A percentile compares a stretch with the other conserved stretches of the same genome.
phyloP scores from a whole-genome alignment of 2,797 vertebrate genomes.

The Danio kyathit region DNA sequence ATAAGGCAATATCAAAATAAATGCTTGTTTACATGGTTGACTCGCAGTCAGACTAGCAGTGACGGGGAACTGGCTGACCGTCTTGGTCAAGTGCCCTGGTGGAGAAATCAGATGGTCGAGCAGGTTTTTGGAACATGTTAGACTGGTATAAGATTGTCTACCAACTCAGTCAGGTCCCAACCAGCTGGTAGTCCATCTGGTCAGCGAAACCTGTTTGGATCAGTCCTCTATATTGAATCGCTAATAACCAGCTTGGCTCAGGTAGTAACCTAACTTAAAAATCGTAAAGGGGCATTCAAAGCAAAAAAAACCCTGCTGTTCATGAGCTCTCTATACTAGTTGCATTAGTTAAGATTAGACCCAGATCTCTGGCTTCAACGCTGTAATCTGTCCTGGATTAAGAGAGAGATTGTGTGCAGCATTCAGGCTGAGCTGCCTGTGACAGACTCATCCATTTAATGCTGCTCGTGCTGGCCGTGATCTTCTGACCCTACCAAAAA shows the following conservation, averaged over 20 bases:
- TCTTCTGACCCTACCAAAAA: constrained; percentile 40
- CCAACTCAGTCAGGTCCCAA: constrained; percentile 12
- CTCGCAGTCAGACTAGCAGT: neutral
- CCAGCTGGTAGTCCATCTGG: constrained; percentile 25
- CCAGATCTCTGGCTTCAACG: constrained; percentile 45
- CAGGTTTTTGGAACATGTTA: constrained; percentile 27
- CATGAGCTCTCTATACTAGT: neutral
- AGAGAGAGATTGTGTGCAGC: constrained; percentile 40
- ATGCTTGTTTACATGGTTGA: constrained; percentile 4
- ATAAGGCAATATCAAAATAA: neutral
- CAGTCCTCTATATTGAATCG: neutral
- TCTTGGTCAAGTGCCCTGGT: neutral
- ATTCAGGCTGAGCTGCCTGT: constrained; percentile 32
- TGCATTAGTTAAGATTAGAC: constrained; percentile 49
- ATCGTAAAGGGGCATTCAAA: neutral
- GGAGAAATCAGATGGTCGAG: constrained; percentile 26
- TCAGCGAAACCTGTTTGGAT: constrained; percentile 15
- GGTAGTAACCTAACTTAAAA: neutral
- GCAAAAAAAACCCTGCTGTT: neutral
- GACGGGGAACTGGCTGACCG: neutral
- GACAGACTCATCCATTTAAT: constrained; percentile 50
- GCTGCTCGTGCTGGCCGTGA: constrained; percentile 36
- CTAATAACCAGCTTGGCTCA: neutral
- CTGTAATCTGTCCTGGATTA: constrained; percentile 59
- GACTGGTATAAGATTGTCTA: constrained; percentile 29